Conservation (phyloP, 2,113 vertebrate species). For the Limanda limanda region DNA sequence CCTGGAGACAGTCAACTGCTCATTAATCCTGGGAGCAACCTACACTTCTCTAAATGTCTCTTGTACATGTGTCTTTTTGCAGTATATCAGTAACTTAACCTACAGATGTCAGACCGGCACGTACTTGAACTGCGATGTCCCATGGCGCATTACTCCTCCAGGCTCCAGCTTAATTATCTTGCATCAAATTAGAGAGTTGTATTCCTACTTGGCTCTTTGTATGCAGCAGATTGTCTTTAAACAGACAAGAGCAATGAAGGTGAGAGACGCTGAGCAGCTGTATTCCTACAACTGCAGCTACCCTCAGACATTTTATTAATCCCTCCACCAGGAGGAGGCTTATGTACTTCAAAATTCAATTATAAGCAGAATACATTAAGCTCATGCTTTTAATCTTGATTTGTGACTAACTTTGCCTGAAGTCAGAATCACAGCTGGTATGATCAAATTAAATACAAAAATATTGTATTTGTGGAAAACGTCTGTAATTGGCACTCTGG, state of each 20-base stretch:
- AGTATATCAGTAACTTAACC: background rate
- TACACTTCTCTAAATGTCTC: background rate
- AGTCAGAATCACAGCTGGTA: background rate
- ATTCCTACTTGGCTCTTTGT: background rate
- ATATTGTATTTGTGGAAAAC: background rate
- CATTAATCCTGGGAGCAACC: conserved; percentile 15
- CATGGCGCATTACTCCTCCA: background rate
- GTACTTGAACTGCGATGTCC: background rate
- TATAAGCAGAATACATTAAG: background rate
- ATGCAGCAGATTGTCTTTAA: background rate
- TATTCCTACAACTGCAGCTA: no score
- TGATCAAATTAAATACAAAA: background rate
- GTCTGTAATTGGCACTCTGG: background rate
- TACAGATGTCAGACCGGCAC: background rate
- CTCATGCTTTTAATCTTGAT: background rate
- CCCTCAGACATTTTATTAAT: background rate
- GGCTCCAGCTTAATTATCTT: conserved; percentile 2
- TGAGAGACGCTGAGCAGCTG: background rate
- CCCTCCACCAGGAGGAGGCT: background rate
- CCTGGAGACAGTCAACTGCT: conserved; percentile 14
- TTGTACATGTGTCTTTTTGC: background rate
- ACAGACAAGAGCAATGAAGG: background rate
- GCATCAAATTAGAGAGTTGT: background rate
- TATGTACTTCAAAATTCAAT: background rate
- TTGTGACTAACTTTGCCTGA: background rate